phyloP scores from a whole-genome alignment of 2,113 vertebrate species.

The Zeus faber region DNA sequence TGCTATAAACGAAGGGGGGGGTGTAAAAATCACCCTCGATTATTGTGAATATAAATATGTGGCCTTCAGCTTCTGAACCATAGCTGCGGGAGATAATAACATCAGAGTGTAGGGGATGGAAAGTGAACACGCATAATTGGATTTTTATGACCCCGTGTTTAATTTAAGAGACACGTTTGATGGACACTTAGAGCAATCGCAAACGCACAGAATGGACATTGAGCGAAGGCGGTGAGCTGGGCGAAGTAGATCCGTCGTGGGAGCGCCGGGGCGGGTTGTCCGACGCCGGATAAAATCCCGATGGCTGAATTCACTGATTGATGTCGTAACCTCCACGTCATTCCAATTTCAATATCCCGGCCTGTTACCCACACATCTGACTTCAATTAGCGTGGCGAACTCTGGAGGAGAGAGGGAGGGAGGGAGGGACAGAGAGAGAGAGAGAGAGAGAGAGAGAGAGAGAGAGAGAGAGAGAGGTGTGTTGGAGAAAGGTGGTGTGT shows the following conservation, averaged over 20 bases:
- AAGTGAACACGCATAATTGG: too few species aligned
- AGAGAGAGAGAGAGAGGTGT: slow-evolving; percentile 9
- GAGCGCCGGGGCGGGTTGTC: not conserved
- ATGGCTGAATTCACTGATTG: slow-evolving; percentile 15
- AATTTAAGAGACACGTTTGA: too few species aligned
- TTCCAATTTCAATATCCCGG: slow-evolving; percentile 22
- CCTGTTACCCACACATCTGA: slow-evolving; percentile 14
- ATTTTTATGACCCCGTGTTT: too few species aligned
- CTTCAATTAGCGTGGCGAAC: slow-evolving; percentile 28
- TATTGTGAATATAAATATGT: too few species aligned
- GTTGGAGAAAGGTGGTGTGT: too few species aligned
- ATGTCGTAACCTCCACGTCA: slow-evolving; percentile 30
- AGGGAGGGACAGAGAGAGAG: slow-evolving; percentile 6
- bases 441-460: slow-evolving; percentile 6
- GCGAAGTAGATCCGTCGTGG: not conserved
- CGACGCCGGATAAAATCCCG: slow-evolving; percentile 15
- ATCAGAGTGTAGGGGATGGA: too few species aligned
- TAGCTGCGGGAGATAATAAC: not conserved
- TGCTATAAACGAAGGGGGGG: too few species aligned
- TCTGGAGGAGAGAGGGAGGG: slow-evolving; percentile 8
- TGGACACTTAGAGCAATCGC: too few species aligned
- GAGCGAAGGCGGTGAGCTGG: not conserved
- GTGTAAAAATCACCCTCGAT: too few species aligned
- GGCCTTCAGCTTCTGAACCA: not conserved
- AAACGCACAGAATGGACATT: too few species aligned